These are phyloP conservation scores for Etheostoma nigrum DNA, from an alignment of 2,797 vertebrate species.

Conservation along the genomic window DNA sequence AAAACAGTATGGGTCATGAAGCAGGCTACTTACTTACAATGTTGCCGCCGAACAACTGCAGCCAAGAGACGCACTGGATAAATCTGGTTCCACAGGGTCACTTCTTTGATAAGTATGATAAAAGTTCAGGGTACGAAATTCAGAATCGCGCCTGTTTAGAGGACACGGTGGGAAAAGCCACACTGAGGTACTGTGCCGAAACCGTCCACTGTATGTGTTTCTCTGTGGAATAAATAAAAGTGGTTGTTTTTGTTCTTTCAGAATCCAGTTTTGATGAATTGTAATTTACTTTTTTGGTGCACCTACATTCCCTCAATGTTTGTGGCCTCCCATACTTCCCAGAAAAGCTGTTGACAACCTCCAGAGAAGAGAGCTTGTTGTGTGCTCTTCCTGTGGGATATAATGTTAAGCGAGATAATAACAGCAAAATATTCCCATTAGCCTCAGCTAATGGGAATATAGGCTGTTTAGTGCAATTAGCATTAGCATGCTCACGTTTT, in stretches of 20 bases:
- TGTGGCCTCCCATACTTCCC: neutral
- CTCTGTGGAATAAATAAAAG: neutral
- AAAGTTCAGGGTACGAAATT: conserved; percentile 24
- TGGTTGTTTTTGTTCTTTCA: neutral
- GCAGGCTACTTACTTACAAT: conserved; percentile 33
- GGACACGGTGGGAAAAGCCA: neutral
- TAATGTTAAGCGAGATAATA: neutral
- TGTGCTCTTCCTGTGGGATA: neutral
- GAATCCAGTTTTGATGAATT: conserved; percentile 9
- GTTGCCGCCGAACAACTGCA: neutral
- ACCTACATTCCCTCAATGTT: neutral
- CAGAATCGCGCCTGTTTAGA: neutral
- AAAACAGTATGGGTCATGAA: conserved; percentile 61
- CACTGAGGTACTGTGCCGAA: neutral
- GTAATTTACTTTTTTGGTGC: neutral
- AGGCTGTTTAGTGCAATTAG: neutral
- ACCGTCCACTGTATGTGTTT: neutral
- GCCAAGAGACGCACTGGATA: conserved; percentile 29
- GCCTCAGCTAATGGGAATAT: no score
- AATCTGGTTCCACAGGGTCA: conserved; percentile 29
- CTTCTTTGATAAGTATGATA: conserved; percentile 35
- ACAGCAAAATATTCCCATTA: neutral
- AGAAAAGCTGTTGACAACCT: neutral
- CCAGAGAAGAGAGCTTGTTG: neutral
- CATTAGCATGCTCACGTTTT: no score